Base-by-base conservation (phyloP, 2,797 vertebrate genomes). In the Eptatretus atami region DNA sequence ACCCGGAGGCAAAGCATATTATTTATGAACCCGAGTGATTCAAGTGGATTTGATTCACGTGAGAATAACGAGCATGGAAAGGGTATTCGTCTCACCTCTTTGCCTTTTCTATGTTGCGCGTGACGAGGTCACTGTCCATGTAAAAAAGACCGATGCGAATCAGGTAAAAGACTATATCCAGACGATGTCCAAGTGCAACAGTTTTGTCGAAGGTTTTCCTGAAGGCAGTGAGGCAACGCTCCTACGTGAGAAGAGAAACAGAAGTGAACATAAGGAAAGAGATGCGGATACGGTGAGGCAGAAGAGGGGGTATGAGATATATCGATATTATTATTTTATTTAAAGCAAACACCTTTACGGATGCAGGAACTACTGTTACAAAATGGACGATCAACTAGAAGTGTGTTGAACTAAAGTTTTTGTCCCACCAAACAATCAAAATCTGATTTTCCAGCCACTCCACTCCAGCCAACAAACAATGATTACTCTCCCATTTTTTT, bases 41-140 rank as follows among this genome's bases (percentile, higher is more conserved):
- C n/a, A 13, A 11, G 3, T 24, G 57, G 63, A 25, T 14, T 13
- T 9, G 31, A 44, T 13, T 15, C 54, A 68, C 71, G 68, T 11
- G 68, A 3, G 3, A 44, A 44, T 44, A 44, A 44, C 31, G 31
- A 44, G 31, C 31, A 44, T 44, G 31, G 31, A 44, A 44, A 44
- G 31, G 31, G 31, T 44, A 44, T 44, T 44, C 3, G 3, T n/a
- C 4, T 12, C 75, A 92, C 92, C 87, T 96, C 74, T 92, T 95
- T 63, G 90, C 92, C 71, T 96, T 98, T 69, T 96, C 92, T 0
- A 85, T 94, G 76, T 95, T 96, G 65, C 87, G 77, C 52, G 86
- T 95, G 75, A 98, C 96, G 72, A 98, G 90, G 74, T 98, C 84
- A 0, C 84, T 98, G 66, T 95, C 92, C 88, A 98, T 95, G 53